Evolutionary conservation across 2,797 vertebrate species (phyloP), one percentile per base, ranked within the genome.

Genomic region (Eospalax fontanierii): DNA sequence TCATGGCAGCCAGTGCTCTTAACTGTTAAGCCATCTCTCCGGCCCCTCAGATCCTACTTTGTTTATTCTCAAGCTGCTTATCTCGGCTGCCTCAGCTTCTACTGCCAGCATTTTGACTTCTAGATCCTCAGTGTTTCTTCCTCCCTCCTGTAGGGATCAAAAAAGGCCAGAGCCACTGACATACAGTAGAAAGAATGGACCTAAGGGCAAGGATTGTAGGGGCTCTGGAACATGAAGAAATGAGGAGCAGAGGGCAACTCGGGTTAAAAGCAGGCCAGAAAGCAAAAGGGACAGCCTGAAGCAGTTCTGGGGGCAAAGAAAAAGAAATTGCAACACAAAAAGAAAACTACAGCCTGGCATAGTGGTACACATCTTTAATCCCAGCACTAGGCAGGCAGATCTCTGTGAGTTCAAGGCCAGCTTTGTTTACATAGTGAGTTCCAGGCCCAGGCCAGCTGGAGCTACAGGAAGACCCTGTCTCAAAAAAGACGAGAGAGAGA

Each of bases 191-290:
- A 40, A 61, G 65, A 19, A 43, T 35, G 26, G 10, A 35, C 21
- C 11, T 3, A 33, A 54, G 33, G 14, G 0, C 40, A 40, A 86
- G 15, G 10, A 26, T 9, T 30, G 50, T 6, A 46, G 2, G 1
- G 63, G 28, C 40, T 38, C 24, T 24, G 11, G 16, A 54, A 28
- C 40, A 16, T 3, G 26, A 7, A 46, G 68, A 59, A 46, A 54
- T 54, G 50, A 54, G 12, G 54, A 68, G 54, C 16, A 43, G 73
- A 75, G 14, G 33, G 30, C 14, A 46, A 30, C 38, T 80, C 5
- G 8, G 18, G 6, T 38, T 30, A 84, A 94, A 89, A 81, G 28
- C 19, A 35, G 43, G n/a, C 57, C 68, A 71, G 59, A 15, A 22
- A 87, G 54, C 35, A 75, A 50, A 66, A 83, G 6, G 11, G 15